Evolutionary conservation across 2,888 invertebrate genomes (phyloP).

Genomic region (Parapristionchus giblindavisi): DNA sequence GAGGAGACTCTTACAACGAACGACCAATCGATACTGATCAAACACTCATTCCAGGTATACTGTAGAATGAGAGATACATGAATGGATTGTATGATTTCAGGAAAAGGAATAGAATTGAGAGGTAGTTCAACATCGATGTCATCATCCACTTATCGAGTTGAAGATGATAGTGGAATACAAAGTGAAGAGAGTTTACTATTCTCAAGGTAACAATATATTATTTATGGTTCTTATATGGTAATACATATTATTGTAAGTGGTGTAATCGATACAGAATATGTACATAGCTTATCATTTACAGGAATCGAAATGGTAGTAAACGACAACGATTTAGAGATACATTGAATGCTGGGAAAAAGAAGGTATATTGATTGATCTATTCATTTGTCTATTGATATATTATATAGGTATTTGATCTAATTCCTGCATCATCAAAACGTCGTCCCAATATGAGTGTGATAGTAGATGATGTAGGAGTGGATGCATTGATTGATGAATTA

Average conservation of each 20-base stretch:
- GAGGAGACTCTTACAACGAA: too few relatives aligned
- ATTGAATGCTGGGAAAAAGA: constrained; percentile 27
- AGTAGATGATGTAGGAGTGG: constrained; percentile 33
- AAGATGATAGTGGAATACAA: constrained; percentile 19
- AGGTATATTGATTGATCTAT: too few relatives aligned
- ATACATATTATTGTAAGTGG: neutral
- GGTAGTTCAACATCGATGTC: constrained; percentile 15
- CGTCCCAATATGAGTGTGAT: neutral
- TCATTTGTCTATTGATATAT: too few relatives aligned
- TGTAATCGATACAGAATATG: too few relatives aligned
- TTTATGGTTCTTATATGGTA: neutral
- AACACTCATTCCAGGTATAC: too few relatives aligned
- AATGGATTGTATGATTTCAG: constrained; percentile 13
- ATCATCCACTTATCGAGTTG: constrained; percentile 13
- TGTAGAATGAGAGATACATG: constrained; percentile 1
- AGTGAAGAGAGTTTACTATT: constrained; percentile 15
- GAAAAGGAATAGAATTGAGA: neutral
- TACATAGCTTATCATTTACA: constrained; percentile 3
- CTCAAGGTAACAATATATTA: neutral
- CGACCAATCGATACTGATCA: too few relatives aligned
- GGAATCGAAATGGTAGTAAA: constrained; percentile 17
- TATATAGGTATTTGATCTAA: constrained; percentile 30
- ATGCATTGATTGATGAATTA: constrained; percentile 16
- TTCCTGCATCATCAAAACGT: constrained; percentile 17
- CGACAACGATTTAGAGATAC: constrained; percentile 30